Conservation (phyloP, 92 coral and sea anemone species). For the Blastomussa wellsi region DNA sequence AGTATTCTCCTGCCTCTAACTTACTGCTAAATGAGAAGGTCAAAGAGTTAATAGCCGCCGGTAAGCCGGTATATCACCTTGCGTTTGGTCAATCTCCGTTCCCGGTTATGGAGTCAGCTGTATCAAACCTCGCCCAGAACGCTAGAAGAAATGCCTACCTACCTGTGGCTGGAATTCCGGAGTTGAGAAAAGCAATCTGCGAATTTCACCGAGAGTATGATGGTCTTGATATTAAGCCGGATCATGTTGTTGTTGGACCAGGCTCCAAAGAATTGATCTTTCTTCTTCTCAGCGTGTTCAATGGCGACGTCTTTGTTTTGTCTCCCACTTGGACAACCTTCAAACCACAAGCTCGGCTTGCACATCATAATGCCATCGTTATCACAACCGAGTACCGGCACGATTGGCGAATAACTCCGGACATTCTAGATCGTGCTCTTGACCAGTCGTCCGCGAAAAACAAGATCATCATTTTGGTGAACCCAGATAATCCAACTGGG, state of each 20-base stretch:
- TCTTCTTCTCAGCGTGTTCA: conserved; percentile 45
- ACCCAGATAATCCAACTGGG: conserved; percentile 70
- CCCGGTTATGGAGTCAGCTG: conserved; percentile 51
- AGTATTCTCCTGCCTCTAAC: conserved; percentile 49
- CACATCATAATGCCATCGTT: conserved; percentile 46
- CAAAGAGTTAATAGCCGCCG: conserved; percentile 41
- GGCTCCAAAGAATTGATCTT: conserved; percentile 62
- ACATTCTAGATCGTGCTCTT: conserved; percentile 41
- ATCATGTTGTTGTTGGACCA: conserved; percentile 57
- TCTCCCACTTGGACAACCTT: conserved; percentile 63
- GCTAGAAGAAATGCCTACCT: conserved; percentile 51
- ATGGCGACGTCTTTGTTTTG: conserved; percentile 60
- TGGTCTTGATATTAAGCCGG: conserved; percentile 40
- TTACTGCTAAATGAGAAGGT: conserved; percentile 58
- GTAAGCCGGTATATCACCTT: conserved; percentile 51
- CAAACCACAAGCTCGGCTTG: conserved; percentile 49
- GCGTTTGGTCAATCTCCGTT: conserved; percentile 72
- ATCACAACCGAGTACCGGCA: conserved; percentile 55
- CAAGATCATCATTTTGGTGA: conserved; percentile 37
- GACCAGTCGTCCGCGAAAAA: conserved; percentile 34
- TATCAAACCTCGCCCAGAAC: conserved; percentile 29
- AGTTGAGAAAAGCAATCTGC: conserved; percentile 57
- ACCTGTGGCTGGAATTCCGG: conserved; percentile 51
- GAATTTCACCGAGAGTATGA: conserved; percentile 60
- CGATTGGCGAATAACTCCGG: conserved; percentile 56